A percentile compares a stretch with the other conserved stretches of the same genome.
Conservation (phyloP, 2,113 vertebrate genomes). For the Melozone crissalis region DNA sequence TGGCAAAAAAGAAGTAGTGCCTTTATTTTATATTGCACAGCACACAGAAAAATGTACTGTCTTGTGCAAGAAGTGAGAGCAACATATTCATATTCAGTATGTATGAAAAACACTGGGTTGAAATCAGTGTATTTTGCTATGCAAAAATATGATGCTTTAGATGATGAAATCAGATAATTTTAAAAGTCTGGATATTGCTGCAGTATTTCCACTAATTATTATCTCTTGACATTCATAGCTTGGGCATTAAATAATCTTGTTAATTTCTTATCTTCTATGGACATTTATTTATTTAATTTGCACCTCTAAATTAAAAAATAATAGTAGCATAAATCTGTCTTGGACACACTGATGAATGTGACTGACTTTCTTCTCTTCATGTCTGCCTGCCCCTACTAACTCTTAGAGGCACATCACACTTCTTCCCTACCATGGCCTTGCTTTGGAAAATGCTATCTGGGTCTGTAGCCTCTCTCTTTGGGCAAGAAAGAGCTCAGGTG, state of each 20-base stretch:
- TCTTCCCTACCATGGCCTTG: neutral
- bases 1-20: neutral
- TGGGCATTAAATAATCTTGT: neutral
- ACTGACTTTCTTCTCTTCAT: neutral
- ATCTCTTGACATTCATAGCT: neutral
- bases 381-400: neutral
- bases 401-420: neutral
- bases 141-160: neutral
- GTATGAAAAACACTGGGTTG: neutral
- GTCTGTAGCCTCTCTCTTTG: neutral
- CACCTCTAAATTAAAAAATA: neutral
- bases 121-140: neutral
- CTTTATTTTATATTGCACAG: neutral
- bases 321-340: neutral
- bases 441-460: neutral
- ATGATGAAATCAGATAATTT: neutral
- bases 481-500: neutral
- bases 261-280: neutral
- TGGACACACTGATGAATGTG: neutral
- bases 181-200: neutral
- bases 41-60: neutral
- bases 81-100: neutral
- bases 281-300: neutral
- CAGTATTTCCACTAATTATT: neutral
- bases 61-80: neutral